Conservation (phyloP, 2,113 vertebrate species). For the Percina caprodes region DNA sequence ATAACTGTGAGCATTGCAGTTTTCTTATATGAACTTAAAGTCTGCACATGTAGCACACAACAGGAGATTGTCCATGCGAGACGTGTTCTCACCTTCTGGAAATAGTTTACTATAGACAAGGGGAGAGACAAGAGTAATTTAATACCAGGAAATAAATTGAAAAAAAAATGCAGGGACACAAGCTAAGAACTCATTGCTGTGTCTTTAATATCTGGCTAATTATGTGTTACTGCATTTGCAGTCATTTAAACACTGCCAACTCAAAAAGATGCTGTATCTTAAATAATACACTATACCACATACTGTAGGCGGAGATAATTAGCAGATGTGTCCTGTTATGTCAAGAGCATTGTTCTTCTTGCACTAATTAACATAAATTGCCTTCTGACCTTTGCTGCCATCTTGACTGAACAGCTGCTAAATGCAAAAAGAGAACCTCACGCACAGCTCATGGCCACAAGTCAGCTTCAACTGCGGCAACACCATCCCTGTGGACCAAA, state of each 20-base stretch:
- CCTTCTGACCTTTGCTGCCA: conserved; percentile 21
- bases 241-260: neutral
- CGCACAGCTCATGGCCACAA: conserved; percentile 13
- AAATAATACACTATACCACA: neutral
- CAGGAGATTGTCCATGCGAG: no score
- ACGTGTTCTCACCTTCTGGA: no score
- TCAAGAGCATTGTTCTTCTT: neutral
- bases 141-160: no score
- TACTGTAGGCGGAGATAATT: neutral
- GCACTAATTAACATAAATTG: conserved; percentile 2
- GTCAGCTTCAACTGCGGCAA: neutral
- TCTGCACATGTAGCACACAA: no score
- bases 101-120: no score
- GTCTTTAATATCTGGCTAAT: neutral
- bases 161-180: neutral
- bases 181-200: neutral
- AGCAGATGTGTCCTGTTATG: conserved; percentile 19
- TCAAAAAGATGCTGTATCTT: neutral
- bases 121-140: neutral
- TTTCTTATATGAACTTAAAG: no score
- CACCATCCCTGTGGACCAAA: neutral
- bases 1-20: no score
- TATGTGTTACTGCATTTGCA: neutral
- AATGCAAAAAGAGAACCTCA: conserved; percentile 17
- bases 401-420: conserved; percentile 6